phyloP scores from a whole-genome alignment of 1,140 invertebrate genomes.

The Harpegnathos saltator region DNA sequence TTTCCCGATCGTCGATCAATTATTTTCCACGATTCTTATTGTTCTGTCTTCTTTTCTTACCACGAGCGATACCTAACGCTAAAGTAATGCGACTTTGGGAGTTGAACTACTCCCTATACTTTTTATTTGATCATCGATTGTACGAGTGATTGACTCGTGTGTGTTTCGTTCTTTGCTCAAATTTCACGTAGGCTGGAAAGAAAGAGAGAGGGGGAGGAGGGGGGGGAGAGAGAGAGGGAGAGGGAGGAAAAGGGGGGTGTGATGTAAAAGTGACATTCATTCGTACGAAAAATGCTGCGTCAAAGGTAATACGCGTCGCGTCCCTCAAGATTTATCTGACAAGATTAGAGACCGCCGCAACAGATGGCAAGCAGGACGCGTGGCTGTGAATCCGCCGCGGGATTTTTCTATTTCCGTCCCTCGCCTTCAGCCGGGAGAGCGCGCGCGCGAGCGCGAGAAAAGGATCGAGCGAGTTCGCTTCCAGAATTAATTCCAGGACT shows the following conservation, averaged over 20 bases:
- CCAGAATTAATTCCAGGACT: not conserved
- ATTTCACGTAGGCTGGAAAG: too few species aligned
- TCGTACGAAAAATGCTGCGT: constrained; percentile 25
- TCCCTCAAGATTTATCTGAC: constrained; percentile 35
- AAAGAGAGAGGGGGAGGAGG: not conserved
- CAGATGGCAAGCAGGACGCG: constrained; percentile 78
- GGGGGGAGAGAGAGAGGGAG: not conserved
- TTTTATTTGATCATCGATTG: too few species aligned
- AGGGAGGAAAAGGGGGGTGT: not conserved
- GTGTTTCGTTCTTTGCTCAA: not conserved
- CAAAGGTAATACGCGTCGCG: constrained; percentile 36
- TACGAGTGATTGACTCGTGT: not conserved
- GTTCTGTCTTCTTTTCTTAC: too few species aligned
- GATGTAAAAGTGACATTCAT: constrained; percentile 26
- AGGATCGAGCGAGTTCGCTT: constrained; percentile 1
- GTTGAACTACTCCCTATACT: too few species aligned
- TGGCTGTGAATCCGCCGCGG: constrained; percentile 61
- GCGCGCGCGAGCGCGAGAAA: not conserved
- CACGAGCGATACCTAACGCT: too few species aligned
- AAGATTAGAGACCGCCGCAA: constrained; percentile 70
- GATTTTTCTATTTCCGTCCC: constrained; percentile 50
- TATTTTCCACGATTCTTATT: too few species aligned
- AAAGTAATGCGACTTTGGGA: too few species aligned
- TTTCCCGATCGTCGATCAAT: too few species aligned
- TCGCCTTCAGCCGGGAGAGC: not conserved